Conservation (phyloP, 2,113 vertebrate species). For the Meles meles region DNA sequence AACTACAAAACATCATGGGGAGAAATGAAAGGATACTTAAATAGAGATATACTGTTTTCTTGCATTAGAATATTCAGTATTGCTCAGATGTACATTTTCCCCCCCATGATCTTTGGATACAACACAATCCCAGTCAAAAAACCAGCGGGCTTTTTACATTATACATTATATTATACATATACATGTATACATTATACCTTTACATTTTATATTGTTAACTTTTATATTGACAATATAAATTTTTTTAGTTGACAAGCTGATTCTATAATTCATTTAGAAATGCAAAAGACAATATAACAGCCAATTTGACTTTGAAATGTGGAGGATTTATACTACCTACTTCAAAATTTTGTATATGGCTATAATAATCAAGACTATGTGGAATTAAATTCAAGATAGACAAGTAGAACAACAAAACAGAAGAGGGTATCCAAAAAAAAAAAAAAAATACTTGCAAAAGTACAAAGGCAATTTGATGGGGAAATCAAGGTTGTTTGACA, state of each 20-base stretch:
- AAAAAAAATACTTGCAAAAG: background rate
- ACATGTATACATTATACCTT: background rate
- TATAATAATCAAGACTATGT: background rate
- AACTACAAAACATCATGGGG: background rate
- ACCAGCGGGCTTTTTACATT: background rate
- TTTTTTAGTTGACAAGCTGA: background rate
- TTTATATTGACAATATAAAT: background rate
- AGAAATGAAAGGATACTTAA: background rate
- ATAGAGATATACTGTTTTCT: background rate
- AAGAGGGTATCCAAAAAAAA: background rate
- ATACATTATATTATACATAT: background rate
- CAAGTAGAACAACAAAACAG: background rate
- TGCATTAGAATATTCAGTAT: background rate
- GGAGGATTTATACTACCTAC: background rate
- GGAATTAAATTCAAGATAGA: background rate
- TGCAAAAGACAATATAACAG: background rate
- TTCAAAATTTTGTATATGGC: background rate
- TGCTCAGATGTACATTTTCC: background rate
- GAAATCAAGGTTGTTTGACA: background rate
- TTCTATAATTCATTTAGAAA: background rate
- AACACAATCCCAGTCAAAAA: background rate
- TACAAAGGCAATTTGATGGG: background rate
- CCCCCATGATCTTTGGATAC: background rate
- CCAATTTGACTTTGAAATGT: background rate
- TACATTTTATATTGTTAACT: background rate